phyloP scores from a whole-genome alignment of 2,113 vertebrate species.

The Danionella cerebrum region DNA sequence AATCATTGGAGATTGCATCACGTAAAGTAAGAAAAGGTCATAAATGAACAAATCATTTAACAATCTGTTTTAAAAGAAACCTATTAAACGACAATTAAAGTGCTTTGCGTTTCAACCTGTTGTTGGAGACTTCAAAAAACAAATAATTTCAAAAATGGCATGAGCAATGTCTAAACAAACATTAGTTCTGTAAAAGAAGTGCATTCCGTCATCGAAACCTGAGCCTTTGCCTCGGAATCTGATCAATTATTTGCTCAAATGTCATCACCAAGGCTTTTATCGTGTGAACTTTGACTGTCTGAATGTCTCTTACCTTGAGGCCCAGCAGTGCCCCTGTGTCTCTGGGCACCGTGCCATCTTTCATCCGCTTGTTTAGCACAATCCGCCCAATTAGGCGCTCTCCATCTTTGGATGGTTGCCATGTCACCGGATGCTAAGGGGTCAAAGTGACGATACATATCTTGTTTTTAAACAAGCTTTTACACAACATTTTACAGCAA shows the following conservation, averaged over 20 bases:
- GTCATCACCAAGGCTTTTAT: background rate
- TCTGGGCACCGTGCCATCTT: slow-evolving; percentile 85
- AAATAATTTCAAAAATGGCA: too few relatives aligned
- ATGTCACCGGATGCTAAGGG: slow-evolving; percentile 84
- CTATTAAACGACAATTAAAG: too few relatives aligned
- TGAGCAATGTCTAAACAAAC: too few relatives aligned
- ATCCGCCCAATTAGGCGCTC: slow-evolving; percentile 92
- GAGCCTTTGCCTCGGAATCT: background rate
- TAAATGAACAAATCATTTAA: too few relatives aligned
- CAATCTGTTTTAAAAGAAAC: too few relatives aligned
- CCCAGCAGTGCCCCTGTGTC: slow-evolving; percentile 90
- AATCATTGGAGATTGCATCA: too few relatives aligned
- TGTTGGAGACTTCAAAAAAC: too few relatives aligned
- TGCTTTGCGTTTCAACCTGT: too few relatives aligned
- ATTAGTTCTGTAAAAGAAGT: too few relatives aligned
- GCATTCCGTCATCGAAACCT: background rate
- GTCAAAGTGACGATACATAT: slow-evolving; percentile 37
- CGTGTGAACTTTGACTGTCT: background rate
- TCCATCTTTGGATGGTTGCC: slow-evolving; percentile 94
- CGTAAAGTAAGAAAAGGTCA: too few relatives aligned
- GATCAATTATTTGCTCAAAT: background rate
- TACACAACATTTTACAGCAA: background rate
- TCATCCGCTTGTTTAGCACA: slow-evolving; percentile 87
- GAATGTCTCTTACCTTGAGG: slow-evolving; percentile 75
- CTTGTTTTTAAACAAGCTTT: slow-evolving; percentile 23